These are phyloP conservation scores for Discoglossus pictus DNA, from an alignment of 2,797 vertebrate genomes.

Conservation along the genomic window DNA sequence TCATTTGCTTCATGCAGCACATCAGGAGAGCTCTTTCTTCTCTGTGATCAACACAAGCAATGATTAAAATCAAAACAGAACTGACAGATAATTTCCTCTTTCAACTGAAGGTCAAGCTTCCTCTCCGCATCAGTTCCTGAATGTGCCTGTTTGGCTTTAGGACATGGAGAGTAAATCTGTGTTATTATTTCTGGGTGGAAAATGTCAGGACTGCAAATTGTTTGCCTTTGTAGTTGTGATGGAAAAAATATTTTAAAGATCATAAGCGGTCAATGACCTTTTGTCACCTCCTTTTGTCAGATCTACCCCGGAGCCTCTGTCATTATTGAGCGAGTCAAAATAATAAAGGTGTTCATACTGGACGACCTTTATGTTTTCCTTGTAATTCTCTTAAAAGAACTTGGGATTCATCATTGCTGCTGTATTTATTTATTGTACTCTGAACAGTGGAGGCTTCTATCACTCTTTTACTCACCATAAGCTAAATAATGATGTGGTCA, in stretches of 20 bases:
- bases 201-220: constrained; percentile 7
- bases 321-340: too few relatives aligned
- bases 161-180: constrained; percentile 21
- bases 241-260: constrained; percentile 2
- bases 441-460: too few relatives aligned
- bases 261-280: background rate
- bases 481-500: too few relatives aligned
- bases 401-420: too few relatives aligned
- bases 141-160: constrained; percentile 1
- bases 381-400: too few relatives aligned
- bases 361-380: too few relatives aligned
- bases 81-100: constrained; percentile 30
- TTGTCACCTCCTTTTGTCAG: constrained; percentile 3
- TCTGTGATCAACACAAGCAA: background rate
- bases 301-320: background rate
- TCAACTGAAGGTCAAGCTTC: constrained; percentile 20
- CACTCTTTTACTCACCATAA: too few relatives aligned
- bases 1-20: background rate
- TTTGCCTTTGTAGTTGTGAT: constrained; percentile 2
- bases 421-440: too few relatives aligned
- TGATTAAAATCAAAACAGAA: constrained; percentile 28
- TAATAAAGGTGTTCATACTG: too few relatives aligned
- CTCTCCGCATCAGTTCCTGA: constrained; percentile 8
- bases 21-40: background rate
- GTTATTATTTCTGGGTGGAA: constrained; percentile 23